phyloP scores from a whole-genome alignment of 1,140 invertebrate genomes.

The Gryon sp. region DNA sequence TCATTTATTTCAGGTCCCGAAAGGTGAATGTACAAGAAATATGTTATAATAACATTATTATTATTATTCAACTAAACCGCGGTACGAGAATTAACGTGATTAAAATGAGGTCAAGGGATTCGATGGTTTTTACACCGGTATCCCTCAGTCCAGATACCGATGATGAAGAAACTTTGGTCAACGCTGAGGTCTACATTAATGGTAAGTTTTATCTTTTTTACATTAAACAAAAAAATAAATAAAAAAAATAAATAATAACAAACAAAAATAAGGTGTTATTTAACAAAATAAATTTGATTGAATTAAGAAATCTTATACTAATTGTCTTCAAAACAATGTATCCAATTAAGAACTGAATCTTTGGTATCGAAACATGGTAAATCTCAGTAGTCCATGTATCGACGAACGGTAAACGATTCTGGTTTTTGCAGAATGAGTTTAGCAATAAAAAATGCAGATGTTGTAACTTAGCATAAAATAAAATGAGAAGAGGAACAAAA shows the following conservation, averaged over 20 bases:
- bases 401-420: constrained; percentile 34
- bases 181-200: constrained; percentile 77
- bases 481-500: too few species aligned
- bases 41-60: constrained; percentile 39
- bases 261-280: neutral
- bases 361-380: constrained; percentile 24
- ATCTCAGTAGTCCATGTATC: constrained; percentile 14
- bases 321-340: too few species aligned
- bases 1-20: constrained; percentile 41
- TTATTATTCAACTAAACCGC: constrained; percentile 12
- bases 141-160: constrained; percentile 78
- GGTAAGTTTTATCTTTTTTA: constrained; percentile 66
- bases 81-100: constrained; percentile 36
- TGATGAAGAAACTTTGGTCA: constrained; percentile 77
- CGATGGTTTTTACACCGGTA: constrained; percentile 76
- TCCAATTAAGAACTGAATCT: too few species aligned
- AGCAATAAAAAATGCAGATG: neutral
- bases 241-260: neutral
- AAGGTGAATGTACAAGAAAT: constrained; percentile 43
- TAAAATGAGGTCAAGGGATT: constrained; percentile 76
- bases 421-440: neutral
- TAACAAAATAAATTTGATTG: neutral
- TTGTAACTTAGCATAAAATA: neutral
- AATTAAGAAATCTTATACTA: neutral
- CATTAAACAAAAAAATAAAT: neutral